Percentiles rank a stretch among this genome's conserved stretches.
Conservation (phyloP, 2,113 vertebrate genomes). For the Scomber scombrus region DNA sequence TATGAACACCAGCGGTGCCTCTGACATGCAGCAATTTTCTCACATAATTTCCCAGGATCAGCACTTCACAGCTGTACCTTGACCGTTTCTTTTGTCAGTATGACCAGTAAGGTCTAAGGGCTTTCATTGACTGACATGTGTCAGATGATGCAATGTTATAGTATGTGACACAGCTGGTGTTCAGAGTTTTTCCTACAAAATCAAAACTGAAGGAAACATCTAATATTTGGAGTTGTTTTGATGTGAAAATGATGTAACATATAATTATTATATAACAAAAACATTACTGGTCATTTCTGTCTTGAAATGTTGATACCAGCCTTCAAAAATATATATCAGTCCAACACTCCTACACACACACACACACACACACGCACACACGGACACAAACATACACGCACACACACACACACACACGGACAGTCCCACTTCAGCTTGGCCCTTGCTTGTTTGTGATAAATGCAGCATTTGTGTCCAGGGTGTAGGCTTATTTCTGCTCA, state of each 20-base stretch:
- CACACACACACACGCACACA: too few species aligned
- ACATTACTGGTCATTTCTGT: not conserved
- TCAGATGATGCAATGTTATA: not conserved
- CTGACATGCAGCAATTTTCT: not conserved
- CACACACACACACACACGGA: not conserved
- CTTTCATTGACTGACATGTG: too few species aligned
- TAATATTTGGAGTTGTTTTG: not conserved
- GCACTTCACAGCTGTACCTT: not conserved
- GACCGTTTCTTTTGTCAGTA: not conserved
- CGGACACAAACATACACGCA: not conserved
- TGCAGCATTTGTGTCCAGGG: slow-evolving; percentile 63
- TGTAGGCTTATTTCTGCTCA: slow-evolving; percentile 78
- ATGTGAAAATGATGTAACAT: not conserved
- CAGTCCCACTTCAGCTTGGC: slow-evolving; percentile 32
- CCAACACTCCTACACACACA: not conserved
- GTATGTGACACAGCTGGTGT: not conserved
- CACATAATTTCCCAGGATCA: not conserved
- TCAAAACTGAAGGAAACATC: not conserved
- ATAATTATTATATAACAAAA: not conserved
- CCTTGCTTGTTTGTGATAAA: slow-evolving; percentile 71
- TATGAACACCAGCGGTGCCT: not conserved
- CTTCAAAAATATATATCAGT: not conserved
- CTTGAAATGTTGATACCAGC: slow-evolving; percentile 2
- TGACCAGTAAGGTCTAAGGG: too few species aligned
- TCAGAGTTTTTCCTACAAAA: not conserved